Evolutionary conservation across 2,888 invertebrate species (phyloP), one percentile per base, ranked within the genome.

Genomic region (Neocrepidodera transversa): DNA sequence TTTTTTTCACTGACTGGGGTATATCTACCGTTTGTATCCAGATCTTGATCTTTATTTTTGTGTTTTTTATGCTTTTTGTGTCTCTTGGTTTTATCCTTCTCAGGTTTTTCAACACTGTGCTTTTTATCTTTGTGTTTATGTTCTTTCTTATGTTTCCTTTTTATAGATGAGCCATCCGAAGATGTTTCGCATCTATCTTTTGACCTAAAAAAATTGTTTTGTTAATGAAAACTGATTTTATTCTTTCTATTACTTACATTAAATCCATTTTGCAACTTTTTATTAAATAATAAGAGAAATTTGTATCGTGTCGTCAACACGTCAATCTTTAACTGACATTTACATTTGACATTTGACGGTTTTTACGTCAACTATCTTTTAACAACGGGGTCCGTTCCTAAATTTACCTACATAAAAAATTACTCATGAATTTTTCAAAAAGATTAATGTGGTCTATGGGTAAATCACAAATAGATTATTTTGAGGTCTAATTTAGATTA

Each of bases 141-240:
- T 53, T 83, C 82, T 68, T 86, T 85, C 73, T 88, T 89, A 68
- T 86, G 87, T 78, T 91, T 91, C 75, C 88, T 89, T 69, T 87
- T 79, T 4, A 17, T 30, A 2, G 60, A 55, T 13, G 56, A 60
- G n/a, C 56, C 48, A 13, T 60, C 60, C 17, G 45, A 55, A 14
- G 45, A 23, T 14, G 50, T 40, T 2, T 49, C 49, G 17, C 13
- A 49, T 43, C 50, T 54, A 7, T 47, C 47, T 48, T 60, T 60
- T 11, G 16, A 47, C 18, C 60, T 60, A 42, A 40, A 52, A 60
- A 43, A 2, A 23, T 23, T n/a, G 10, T 32, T 13, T 8, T 6
- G 5, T 4, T 4, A 28, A 2, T 28, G 10, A 28, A 28, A 28
- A 28, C 2, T n/a, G 3, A 32, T 3, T 16, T 3, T 17, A n/a